Conservation (phyloP, 2,888 invertebrate genomes). For the Eudemis profundana region DNA sequence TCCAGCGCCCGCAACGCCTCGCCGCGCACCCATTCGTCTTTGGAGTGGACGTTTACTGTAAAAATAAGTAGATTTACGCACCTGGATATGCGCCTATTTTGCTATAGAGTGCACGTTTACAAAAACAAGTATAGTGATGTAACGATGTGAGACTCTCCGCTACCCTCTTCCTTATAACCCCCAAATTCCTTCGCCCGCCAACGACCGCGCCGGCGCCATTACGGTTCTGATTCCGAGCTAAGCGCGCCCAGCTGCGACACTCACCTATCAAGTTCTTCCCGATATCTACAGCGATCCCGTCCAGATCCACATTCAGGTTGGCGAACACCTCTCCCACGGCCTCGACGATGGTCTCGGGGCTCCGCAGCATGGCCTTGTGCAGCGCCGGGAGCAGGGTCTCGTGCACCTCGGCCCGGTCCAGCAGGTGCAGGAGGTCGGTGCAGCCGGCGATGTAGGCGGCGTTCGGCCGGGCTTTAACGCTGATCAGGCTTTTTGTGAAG, state of each 20-base stretch:
- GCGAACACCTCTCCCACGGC: conserved; percentile 91
- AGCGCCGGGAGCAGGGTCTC: conserved; percentile 91
- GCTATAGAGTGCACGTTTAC: too few species aligned
- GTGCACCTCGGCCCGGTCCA: conserved; percentile 89
- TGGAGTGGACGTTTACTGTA: conserved; percentile 92
- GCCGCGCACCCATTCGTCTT: conserved; percentile 90
- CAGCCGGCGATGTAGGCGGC: conserved; percentile 88
- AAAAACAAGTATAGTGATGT: too few species aligned
- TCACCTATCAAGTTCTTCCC: conserved; percentile 92
- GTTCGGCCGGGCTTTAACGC: conserved; percentile 91
- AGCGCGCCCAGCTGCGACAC: too few species aligned
- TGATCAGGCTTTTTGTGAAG: conserved; percentile 91
- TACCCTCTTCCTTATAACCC: too few species aligned
- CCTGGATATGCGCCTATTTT: too few species aligned
- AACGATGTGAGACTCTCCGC: too few species aligned
- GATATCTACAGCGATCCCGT: conserved; percentile 90
- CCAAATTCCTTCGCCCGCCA: too few species aligned
- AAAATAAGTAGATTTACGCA: too few species aligned
- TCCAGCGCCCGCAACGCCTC: conserved; percentile 91
- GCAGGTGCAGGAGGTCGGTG: conserved; percentile 86
- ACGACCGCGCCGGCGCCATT: too few species aligned
- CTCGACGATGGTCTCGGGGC: conserved; percentile 95
- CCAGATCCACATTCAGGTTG: conserved; percentile 90
- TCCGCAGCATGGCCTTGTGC: conserved; percentile 96
- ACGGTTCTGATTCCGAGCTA: too few species aligned